phyloP scores from a whole-genome alignment of 2,113 vertebrate species.

The Lasiurus cinereus region DNA sequence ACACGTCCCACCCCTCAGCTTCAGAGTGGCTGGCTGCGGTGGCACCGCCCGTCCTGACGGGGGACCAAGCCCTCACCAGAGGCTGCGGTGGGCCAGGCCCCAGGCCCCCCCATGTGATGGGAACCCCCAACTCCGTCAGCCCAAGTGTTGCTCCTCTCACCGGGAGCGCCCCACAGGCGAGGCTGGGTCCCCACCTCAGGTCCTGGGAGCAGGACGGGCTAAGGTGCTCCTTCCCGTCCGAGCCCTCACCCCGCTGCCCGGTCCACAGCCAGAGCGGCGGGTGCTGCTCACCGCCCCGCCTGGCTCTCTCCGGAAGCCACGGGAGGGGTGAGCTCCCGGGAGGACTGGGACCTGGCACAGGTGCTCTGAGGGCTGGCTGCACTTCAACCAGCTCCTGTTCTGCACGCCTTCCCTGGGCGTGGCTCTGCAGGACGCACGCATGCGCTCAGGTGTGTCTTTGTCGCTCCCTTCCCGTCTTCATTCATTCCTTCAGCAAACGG shows the following conservation, averaged over 20 bases:
- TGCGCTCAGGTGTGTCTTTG: not conserved
- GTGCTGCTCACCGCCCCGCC: not conserved
- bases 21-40: too few species aligned
- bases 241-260: not conserved
- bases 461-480: not conserved
- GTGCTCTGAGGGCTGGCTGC: too few species aligned
- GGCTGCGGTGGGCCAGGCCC: not conserved
- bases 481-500: not conserved
- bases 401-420: not conserved
- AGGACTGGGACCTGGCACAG: too few species aligned
- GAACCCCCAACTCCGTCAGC: not conserved
- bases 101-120: not conserved
- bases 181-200: not conserved
- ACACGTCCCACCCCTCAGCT: constrained; percentile 4
- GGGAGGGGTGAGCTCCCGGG: too few species aligned
- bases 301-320: not conserved
- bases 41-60: too few species aligned
- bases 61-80: not conserved
- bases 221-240: not conserved
- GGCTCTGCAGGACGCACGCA: not conserved
- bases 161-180: not conserved
- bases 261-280: not conserved
- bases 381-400: too few species aligned
- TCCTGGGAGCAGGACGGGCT: not conserved
- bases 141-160: not conserved